A percentile compares a stretch with the other conserved stretches of the same genome.
Evolutionary conservation across 2,113 vertebrate species (phyloP).

Genomic region (Aegithalos caudatus): DNA sequence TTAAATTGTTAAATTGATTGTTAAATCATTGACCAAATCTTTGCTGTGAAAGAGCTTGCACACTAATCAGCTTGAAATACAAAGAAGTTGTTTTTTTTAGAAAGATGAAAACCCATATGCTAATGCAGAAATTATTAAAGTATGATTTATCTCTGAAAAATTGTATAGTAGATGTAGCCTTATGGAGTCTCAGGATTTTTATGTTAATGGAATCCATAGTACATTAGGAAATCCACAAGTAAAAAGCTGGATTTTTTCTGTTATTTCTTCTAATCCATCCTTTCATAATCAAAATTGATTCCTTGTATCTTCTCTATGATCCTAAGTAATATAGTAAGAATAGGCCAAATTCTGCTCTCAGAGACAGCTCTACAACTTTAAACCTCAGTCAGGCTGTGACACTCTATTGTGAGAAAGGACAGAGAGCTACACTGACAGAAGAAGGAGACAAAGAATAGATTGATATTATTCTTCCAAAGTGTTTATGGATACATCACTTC

Average conservation of each 20-base stretch:
- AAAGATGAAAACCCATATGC: not conserved
- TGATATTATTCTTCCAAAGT: not conserved
- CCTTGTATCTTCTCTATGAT: not conserved
- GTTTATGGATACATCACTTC: not conserved
- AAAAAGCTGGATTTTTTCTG: not conserved
- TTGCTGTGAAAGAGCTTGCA: not conserved
- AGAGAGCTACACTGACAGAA: not conserved
- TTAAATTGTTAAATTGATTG: not conserved
- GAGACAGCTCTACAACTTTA: not conserved
- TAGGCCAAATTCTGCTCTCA: not conserved
- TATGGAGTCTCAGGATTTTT: not conserved
- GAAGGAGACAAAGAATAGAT: not conserved
- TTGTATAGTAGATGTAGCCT: not conserved
- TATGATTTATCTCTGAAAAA: not conserved
- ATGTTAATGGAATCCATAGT: not conserved
- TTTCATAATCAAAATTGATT: not conserved
- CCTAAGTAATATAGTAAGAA: not conserved
- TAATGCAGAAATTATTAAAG: not conserved
- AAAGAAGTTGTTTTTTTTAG: not conserved
- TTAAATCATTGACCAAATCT: not conserved
- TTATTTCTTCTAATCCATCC: not conserved
- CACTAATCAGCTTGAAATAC: not conserved
- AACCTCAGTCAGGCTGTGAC: not conserved
- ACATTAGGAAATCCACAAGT: not conserved
- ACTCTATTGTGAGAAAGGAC: not conserved